Evolutionary conservation across 2,888 invertebrate genomes (phyloP), one percentile per base, ranked within the genome.

Genomic region (Agrochola lychnidis): DNA sequence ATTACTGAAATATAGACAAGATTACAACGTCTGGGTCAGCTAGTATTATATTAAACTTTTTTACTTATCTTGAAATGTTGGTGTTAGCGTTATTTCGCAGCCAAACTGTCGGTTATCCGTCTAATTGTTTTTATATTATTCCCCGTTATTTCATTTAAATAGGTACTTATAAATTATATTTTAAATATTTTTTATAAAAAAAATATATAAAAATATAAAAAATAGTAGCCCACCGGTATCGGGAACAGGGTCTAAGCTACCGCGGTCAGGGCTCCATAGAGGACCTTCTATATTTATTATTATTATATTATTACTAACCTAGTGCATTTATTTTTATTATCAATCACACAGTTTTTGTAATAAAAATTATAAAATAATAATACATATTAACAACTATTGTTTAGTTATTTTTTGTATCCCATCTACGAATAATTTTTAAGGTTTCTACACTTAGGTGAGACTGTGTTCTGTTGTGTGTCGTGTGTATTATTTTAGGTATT

Each of bases 241-340:
- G 14, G 45, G 45, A 45, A 45, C 4, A 12, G 45, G 45, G 12
- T 14, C 45, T 0, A 45, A 45, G 45, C 14, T 45, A 45, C 45
- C 14, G 42, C 42, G 45, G 45, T 14, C 45, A 45, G 45, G 14
- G 14, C 45, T 45, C 45, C 45, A 14, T 14, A 45, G 45, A 4
- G 45, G 45, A 14, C 5, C 48, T 48, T 16, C 48, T 16, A 48
- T 14, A 14, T 48, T 16, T 16, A 48, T 48, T 16, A 16, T 48
- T 45, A 12, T 45, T 45, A 45, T 45, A 48, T 22, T 56, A 30
- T 19, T 61, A 70, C 79, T 76, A 79, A 83, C 70, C 62, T 22
- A 40, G 64, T 74, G 84, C 83, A 83, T 83, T 83, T 83, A 83
- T 84, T 83, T 84, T 66, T 68, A 40, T n/a, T 67, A 30, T 61